phyloP scores from a whole-genome alignment of 2,113 vertebrate species.

The Phoenicopterus ruber region DNA sequence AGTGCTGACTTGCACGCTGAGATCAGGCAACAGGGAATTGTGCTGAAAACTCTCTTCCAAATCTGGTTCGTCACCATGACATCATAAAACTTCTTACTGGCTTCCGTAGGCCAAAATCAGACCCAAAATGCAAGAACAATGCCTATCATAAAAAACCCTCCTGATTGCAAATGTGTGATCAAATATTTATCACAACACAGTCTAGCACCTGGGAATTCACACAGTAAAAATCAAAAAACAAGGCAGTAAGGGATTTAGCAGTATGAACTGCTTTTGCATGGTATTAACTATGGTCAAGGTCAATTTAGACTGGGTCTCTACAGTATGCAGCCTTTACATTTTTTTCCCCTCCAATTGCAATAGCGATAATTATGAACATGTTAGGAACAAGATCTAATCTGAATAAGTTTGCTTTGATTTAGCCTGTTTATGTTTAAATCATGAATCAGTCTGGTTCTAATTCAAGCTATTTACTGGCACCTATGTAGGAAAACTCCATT shows the following conservation, averaged over 20 bases:
- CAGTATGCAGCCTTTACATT: neutral
- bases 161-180: neutral
- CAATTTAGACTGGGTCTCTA: neutral
- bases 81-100: neutral
- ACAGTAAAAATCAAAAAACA: neutral
- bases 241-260: neutral
- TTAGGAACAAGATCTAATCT: constrained; percentile 23
- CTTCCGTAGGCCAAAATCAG: neutral
- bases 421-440: constrained; percentile 22
- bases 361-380: constrained; percentile 15
- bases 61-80: neutral
- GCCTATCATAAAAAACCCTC: neutral
- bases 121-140: neutral
- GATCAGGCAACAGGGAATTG: neutral
- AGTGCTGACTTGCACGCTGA: neutral
- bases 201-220: neutral
- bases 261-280: neutral
- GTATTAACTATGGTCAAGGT: neutral
- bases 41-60: neutral
- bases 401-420: constrained; percentile 23
- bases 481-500: neutral
- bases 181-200: constrained; percentile 39
- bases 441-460: neutral
- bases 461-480: constrained; percentile 32
- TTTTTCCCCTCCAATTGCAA: neutral